Evolutionary conservation across 2,888 invertebrate species (phyloP).

Genomic region (Nymphalis polychloros): DNA sequence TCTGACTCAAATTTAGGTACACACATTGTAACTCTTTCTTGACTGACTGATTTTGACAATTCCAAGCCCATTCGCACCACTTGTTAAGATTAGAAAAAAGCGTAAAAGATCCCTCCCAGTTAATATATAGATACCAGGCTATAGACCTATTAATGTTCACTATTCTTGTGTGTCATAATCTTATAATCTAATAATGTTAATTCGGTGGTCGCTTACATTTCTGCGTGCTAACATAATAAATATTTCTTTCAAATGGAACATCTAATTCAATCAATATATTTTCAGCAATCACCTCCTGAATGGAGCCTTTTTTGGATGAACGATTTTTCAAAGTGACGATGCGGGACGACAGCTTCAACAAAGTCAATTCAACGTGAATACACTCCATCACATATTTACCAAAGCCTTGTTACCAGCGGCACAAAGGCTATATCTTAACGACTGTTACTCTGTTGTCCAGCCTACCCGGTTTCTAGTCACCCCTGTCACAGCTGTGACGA

Average conservation of each 20-base stretch:
- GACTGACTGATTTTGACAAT: too few relatives aligned
- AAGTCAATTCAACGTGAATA: conserved; percentile 21
- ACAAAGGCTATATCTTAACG: conserved; percentile 8
- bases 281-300: conserved; percentile 4
- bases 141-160: too few relatives aligned
- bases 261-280: neutral
- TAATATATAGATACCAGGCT: too few relatives aligned
- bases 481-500: conserved; percentile 34
- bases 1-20: too few relatives aligned
- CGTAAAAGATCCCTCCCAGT: too few relatives aligned
- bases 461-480: conserved; percentile 20
- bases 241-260: neutral
- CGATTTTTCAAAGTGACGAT: conserved; percentile 31
- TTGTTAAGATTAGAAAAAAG: too few relatives aligned
- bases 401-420: neutral
- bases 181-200: too few relatives aligned
- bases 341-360: conserved; percentile 26
- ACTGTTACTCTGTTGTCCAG: conserved; percentile 1
- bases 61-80: too few relatives aligned
- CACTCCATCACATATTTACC: neutral
- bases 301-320: conserved; percentile 26
- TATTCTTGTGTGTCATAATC: too few relatives aligned
- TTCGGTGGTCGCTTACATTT: too few relatives aligned
- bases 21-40: too few relatives aligned
- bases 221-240: too few relatives aligned